Percentiles rank a stretch among this genome's conserved stretches.
These are phyloP conservation scores for rat (Rattus norvegicus) DNA, from an alignment of 2,113 vertebrate genomes.

Conservation along the genomic window GRCr8 NC_086028.1:62041501-62042000, in stretches of 20 bases:
- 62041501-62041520: not conserved
- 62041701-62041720: not conserved
- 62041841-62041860: not conserved
- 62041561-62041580: not conserved
- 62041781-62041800: not conserved
- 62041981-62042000: not conserved
- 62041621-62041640: not conserved
- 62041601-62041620: not conserved
- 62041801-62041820: not conserved
- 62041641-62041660: not conserved
- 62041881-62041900: not conserved
- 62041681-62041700: not conserved
- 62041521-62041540: too few relatives aligned
- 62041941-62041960: not conserved
- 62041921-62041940: not conserved
- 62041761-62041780: not conserved
- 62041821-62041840: not conserved
- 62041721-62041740: not conserved
- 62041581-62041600: not conserved
- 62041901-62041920: not conserved
- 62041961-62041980: not conserved
- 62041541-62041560: not conserved
- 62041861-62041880: not conserved
- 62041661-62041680: not conserved
- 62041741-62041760: not conserved